These are phyloP conservation scores for Egretta garzetta DNA, from an alignment of 2,113 vertebrate genomes.

Conservation along the genomic window DNA sequence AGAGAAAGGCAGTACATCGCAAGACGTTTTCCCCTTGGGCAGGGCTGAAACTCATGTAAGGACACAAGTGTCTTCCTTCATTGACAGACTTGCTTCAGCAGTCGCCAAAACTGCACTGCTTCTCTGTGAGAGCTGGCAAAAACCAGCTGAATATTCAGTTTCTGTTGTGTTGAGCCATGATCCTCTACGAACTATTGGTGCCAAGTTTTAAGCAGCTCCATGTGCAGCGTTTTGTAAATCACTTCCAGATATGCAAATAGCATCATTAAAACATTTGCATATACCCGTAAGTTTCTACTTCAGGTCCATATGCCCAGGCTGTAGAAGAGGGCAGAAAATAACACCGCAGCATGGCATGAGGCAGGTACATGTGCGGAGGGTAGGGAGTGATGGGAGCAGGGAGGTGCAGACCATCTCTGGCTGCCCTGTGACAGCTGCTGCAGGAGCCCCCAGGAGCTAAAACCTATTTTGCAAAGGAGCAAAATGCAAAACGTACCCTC, in stretches of 20 bases:
- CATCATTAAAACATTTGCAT: constrained; percentile 71
- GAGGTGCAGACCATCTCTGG: background rate
- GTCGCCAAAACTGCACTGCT: constrained; percentile 20
- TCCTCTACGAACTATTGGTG: constrained; percentile 45
- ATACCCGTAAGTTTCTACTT: constrained; percentile 47
- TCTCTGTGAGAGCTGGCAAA: constrained; percentile 52
- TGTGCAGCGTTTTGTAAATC: constrained; percentile 65
- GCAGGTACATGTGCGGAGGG: fast-evolving
- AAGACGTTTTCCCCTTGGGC: constrained; percentile 59
- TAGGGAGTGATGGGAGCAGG: background rate
- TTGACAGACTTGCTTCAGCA: constrained; percentile 54
- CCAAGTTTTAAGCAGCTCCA: constrained; percentile 70
- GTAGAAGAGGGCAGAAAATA: constrained; percentile 52
- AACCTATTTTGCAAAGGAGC: background rate
- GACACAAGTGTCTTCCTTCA: constrained; percentile 10
- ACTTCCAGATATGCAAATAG: constrained; percentile 71
- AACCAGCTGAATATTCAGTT: constrained; percentile 57
- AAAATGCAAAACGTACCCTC: background rate
- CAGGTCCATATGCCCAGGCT: constrained; percentile 60
- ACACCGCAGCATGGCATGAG: background rate
- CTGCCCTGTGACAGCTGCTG: background rate
- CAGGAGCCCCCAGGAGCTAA: background rate
- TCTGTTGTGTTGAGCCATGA: constrained; percentile 62
- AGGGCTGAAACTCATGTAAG: background rate
- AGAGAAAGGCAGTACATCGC: background rate